Conservation (phyloP, 2,888 invertebrate genomes). For the Labia minor region DNA sequence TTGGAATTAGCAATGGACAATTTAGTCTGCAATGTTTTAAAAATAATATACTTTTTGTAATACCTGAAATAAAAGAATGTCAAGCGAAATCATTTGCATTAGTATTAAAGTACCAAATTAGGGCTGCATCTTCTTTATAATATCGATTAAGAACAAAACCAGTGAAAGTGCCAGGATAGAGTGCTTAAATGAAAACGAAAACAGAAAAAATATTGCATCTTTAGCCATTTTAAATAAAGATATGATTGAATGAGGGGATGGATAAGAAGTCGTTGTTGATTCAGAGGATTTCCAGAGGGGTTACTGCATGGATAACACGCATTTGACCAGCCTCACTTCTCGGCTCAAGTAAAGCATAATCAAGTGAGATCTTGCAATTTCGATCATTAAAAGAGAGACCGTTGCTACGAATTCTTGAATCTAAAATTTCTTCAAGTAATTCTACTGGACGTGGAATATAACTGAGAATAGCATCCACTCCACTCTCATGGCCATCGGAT, state of each 20-base stretch:
- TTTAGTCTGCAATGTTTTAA: too few relatives aligned
- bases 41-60: too few relatives aligned
- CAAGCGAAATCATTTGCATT: background rate
- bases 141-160: slow-evolving; percentile 33
- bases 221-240: slow-evolving; percentile 46
- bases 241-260: slow-evolving; percentile 49
- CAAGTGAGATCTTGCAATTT: slow-evolving; percentile 39
- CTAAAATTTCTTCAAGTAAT: slow-evolving; percentile 43
- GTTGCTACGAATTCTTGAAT: slow-evolving; percentile 42
- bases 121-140: background rate
- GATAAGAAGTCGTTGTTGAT: slow-evolving; percentile 41
- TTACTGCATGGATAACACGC: slow-evolving; percentile 44
- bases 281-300: slow-evolving; percentile 43
- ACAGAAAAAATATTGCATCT: slow-evolving; percentile 44
- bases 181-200: slow-evolving; percentile 40
- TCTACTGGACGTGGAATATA: slow-evolving; percentile 44
- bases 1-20: too few relatives aligned
- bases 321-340: slow-evolving; percentile 38
- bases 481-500: slow-evolving; percentile 31
- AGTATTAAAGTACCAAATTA: background rate
- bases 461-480: slow-evolving; percentile 43
- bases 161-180: slow-evolving; percentile 43
- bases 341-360: slow-evolving; percentile 38
- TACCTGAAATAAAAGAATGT: slow-evolving; percentile 16
- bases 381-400: slow-evolving; percentile 37